Evolutionary conservation across 2,888 invertebrate species (phyloP).

Genomic region (Hirtodrosophila duncani): DNA sequence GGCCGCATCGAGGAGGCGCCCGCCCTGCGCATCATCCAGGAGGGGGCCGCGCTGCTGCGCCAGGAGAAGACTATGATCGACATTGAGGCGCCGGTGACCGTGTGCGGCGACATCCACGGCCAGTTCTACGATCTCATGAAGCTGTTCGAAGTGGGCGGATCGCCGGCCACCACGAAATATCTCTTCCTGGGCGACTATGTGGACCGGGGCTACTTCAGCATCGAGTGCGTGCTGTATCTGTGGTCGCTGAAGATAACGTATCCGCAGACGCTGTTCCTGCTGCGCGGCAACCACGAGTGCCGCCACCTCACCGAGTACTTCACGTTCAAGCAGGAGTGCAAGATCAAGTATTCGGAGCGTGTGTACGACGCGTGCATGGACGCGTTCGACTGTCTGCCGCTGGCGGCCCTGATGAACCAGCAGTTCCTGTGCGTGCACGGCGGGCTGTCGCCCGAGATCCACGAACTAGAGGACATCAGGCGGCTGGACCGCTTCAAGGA

Average conservation of each 20-base stretch:
- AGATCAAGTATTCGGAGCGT: conserved; percentile 99
- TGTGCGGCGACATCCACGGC: conserved; percentile 99
- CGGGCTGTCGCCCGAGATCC: conserved; percentile 98
- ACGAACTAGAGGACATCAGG: conserved; percentile 97
- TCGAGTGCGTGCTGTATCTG: conserved; percentile 97
- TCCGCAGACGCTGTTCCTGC: conserved; percentile 97
- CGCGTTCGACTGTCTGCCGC: conserved; percentile 98
- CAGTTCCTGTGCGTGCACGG: conserved; percentile 99
- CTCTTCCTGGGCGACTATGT: conserved; percentile 99
- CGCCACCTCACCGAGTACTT: conserved; percentile 99
- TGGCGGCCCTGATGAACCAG: conserved; percentile 99
- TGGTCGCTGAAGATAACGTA: conserved; percentile 99
- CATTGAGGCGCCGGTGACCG: conserved; percentile 99
- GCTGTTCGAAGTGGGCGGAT: conserved; percentile 99
- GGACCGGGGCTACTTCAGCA: conserved; percentile 94
- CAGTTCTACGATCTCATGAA: conserved; percentile 99
- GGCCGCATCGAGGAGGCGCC: conserved; percentile 99
- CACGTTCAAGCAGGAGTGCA: conserved; percentile 99
- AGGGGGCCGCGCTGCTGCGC: conserved; percentile 91
- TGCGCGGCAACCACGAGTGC: conserved; percentile 99
- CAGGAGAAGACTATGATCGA: conserved; percentile 99
- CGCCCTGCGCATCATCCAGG: conserved; percentile 98
- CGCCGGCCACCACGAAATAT: conserved; percentile 98
- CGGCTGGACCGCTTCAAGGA: conserved; percentile 99
- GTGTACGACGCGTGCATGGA: conserved; percentile 99